phyloP scores from a whole-genome alignment of 2,113 vertebrate genomes.

The Smithornis capensis region DNA sequence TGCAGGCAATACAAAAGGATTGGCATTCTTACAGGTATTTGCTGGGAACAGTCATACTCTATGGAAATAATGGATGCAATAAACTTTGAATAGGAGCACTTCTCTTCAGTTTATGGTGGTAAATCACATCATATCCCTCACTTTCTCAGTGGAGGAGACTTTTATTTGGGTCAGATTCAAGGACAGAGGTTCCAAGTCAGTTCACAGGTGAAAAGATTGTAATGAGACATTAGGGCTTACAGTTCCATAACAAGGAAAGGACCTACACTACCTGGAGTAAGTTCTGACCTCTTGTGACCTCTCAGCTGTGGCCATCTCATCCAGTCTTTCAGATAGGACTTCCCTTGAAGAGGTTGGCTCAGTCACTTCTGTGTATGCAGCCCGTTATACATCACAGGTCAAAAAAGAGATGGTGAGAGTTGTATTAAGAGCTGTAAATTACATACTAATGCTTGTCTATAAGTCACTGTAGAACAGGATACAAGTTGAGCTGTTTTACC shows the following conservation, averaged over 20 bases:
- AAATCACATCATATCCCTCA: not conserved
- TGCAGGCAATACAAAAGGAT: slow-evolving; percentile 63
- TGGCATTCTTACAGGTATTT: slow-evolving; percentile 53
- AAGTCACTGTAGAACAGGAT: not conserved
- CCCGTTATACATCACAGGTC: not conserved
- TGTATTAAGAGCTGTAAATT: not conserved
- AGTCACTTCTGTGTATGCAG: not conserved
- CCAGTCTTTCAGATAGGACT: not conserved
- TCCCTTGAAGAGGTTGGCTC: not conserved
- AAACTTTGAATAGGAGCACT: slow-evolving; percentile 12
- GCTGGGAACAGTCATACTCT: not conserved
- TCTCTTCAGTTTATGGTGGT: not conserved
- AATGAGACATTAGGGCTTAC: not conserved
- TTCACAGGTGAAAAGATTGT: not conserved
- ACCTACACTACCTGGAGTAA: not conserved
- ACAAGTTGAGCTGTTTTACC: not conserved
- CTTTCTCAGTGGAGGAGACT: not conserved
- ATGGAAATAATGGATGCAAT: slow-evolving; percentile 11
- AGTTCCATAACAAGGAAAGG: not conserved
- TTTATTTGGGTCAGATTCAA: not conserved
- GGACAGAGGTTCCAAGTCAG: not conserved
- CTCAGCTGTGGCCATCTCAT: not conserved
- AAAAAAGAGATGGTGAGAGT: not conserved
- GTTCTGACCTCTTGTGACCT: not conserved
- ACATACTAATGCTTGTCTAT: not conserved